Evolutionary conservation across 1,140 invertebrate species (phyloP).

Genomic region (Atta colombica): DNA sequence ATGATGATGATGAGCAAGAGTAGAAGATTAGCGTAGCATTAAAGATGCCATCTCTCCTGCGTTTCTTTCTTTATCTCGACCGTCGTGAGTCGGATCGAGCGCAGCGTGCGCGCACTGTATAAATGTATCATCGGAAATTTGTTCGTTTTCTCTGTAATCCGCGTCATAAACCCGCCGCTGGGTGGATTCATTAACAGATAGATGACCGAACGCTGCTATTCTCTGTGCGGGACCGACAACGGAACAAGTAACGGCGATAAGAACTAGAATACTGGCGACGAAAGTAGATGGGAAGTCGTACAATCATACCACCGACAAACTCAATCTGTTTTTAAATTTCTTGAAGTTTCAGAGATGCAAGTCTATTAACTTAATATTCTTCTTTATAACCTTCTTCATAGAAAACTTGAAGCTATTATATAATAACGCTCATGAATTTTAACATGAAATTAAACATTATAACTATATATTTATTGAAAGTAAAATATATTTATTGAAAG

Average conservation of each 20-base stretch:
- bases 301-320: not conserved
- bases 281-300: not conserved
- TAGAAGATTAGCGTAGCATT: slow-evolving; percentile 76
- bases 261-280: slow-evolving; percentile 9
- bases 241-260: slow-evolving; percentile 40
- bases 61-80: slow-evolving; percentile 69
- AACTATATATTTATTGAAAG: not conserved
- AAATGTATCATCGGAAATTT: slow-evolving; percentile 67
- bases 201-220: slow-evolving; percentile 17
- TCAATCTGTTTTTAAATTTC: not conserved
- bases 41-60: slow-evolving; percentile 70
- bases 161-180: slow-evolving; percentile 19
- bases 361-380: not conserved
- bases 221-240: slow-evolving; percentile 11
- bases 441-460: not conserved
- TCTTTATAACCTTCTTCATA: not conserved
- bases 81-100: slow-evolving; percentile 55
- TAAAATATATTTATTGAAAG: not conserved
- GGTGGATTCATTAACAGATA: slow-evolving; percentile 47
- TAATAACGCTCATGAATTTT: not conserved
- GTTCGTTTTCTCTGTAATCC: slow-evolving; percentile 63
- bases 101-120: slow-evolving; percentile 63
- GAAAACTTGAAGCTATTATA: not conserved
- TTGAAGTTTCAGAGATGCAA: not conserved
- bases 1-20: slow-evolving; percentile 76